A percentile compares a stretch with the other conserved stretches of the same genome.
Evolutionary conservation across 1,140 invertebrate species (phyloP).

Genomic region (Eriosoma lanigerum): DNA sequence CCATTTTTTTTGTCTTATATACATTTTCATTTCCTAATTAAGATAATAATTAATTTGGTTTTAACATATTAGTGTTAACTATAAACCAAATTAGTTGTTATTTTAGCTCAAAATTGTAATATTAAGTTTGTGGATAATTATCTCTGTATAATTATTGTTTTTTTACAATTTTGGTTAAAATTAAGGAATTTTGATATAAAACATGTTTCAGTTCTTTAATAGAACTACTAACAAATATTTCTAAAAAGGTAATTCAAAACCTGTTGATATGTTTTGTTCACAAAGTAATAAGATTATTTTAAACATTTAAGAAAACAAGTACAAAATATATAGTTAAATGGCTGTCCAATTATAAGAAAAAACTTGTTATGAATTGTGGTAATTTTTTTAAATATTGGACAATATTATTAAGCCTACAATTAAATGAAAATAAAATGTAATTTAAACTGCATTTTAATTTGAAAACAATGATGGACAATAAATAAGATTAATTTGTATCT

Average conservation of each 20-base stretch:
- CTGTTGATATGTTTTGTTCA: background rate
- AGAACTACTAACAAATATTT: no score
- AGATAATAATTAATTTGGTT: constrained; percentile 8
- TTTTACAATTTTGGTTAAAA: constrained; percentile 32
- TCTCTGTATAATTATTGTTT: constrained; percentile 34
- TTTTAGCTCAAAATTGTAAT: constrained; percentile 12
- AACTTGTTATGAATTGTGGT: background rate
- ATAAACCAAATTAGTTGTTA: background rate
- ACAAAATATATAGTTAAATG: background rate
- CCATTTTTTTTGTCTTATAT: constrained; percentile 22
- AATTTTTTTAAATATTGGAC: background rate
- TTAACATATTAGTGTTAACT: background rate
- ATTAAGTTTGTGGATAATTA: constrained; percentile 1
- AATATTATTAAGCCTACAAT: no score
- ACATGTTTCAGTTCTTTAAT: no score
- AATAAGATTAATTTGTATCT: no score
- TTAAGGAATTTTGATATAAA: background rate
- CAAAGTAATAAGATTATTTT: background rate
- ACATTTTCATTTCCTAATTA: constrained; percentile 29
- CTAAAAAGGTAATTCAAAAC: no score
- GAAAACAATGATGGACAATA: no score
- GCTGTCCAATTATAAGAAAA: background rate
- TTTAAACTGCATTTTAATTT: no score
- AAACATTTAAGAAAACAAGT: background rate
- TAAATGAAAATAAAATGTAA: no score